Evolutionary conservation across 2,113 vertebrate species (phyloP), one percentile per base, ranked within the genome.

Genomic region (Hirundichthys speculiger): DNA sequence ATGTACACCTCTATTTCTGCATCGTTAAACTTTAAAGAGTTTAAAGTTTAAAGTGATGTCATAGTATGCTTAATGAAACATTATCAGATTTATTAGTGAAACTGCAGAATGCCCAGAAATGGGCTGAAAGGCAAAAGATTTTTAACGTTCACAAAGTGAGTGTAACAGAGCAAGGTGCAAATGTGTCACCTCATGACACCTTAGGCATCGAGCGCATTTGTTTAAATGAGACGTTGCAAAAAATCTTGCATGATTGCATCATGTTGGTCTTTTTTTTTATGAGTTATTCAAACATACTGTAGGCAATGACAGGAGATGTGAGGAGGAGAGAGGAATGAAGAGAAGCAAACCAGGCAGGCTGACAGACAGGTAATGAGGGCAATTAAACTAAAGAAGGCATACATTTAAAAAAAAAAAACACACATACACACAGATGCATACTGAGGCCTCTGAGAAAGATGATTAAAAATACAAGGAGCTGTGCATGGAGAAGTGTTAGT

Each of bases 391-490:
- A 62, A 63, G 15, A 55, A 58, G 15, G 15, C 7, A 56, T 13
- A 30, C 43, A 75, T 70, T 14, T 74, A 72, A 64, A 24, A 43
- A 6, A 38, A 52, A 18, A n/a, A 16, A 41, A 41, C 40, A 5
- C 40, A 18, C n/a, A 45, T 16, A 45, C 53, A 55, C 70, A 71
- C 63, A 64, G 25, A 20, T 19, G 10, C 4, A 63, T 49, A 30
- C 61, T 46, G 40, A 64, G 14, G 59, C 45, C 22, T 56, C 51
- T 60, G 21, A n/a, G 50, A 64, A 56, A 73, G 51, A 1, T 66
- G 69, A 75, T 62, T 73, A 50, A 62, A 68, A 72, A 58, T 10
- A 60, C 65, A 55, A 43, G 48, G 49, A 72, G 49, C 25, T 13
- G 55, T 38, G 41, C 48, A 27, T 49, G 43, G 18, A 53, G 19